A percentile compares a stretch with the other conserved stretches of the same genome.
Evolutionary conservation across 2,113 vertebrate species (phyloP).

Genomic region (Nothoprocta pentlandii): DNA sequence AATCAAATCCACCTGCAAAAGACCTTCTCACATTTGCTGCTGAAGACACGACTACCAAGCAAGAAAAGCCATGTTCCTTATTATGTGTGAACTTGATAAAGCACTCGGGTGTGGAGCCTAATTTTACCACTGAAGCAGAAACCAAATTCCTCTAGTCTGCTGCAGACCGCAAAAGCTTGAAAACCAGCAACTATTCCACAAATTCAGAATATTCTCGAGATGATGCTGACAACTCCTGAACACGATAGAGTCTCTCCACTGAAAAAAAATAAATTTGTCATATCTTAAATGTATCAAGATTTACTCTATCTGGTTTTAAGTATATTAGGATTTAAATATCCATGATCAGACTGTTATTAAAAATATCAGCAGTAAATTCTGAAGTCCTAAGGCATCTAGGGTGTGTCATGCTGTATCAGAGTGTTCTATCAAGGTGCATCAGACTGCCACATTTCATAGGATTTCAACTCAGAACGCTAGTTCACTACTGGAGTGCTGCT

Average conservation of each 20-base stretch:
- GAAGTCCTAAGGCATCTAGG: background rate
- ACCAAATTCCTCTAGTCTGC: background rate
- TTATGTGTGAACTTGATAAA: background rate
- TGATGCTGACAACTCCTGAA: background rate
- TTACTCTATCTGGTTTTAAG: background rate
- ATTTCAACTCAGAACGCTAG: background rate
- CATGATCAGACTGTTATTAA: background rate
- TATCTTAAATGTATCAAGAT: background rate
- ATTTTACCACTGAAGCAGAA: background rate
- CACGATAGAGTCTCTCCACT: background rate
- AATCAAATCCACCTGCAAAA: constrained; percentile 10
- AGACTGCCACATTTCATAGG: background rate
- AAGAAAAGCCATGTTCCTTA: background rate
- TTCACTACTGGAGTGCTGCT: background rate
- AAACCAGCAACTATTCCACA: background rate
- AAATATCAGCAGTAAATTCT: background rate
- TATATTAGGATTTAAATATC: background rate
- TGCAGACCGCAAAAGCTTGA: background rate
- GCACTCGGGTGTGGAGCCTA: background rate
- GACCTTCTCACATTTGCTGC: background rate
- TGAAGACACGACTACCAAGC: background rate
- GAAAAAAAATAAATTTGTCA: background rate
- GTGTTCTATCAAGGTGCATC: background rate
- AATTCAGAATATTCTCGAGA: background rate
- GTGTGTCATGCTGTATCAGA: background rate